Base-by-base conservation (phyloP, 92 coral and sea anemone species). In the Porites divaricata region DNA sequence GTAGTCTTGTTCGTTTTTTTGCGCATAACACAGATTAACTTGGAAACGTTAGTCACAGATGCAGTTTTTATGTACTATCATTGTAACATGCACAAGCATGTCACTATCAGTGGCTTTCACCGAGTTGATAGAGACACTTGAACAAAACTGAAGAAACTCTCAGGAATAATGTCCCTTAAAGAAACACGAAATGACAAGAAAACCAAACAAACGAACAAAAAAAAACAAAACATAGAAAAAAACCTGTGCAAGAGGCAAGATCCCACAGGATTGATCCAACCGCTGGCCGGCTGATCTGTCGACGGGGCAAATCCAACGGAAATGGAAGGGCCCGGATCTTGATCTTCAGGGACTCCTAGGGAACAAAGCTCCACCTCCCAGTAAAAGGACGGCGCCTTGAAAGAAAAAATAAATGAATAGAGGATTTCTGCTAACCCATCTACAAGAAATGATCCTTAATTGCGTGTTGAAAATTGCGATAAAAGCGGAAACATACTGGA, bases 201-300 rank as follows among this genome's bases (percentile, higher is more conserved):
- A 14, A 21, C n/a, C 70, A 65, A 4, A 22, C 20, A 17, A 28
- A 77, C 6, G 13, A 76, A 17, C 15, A 59, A 63, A 25, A 1
- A 41, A 15, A 25, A 52, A 5, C 67, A 52, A 20, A 16, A 13
- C 9, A 21, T 1, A 24, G 8, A 11, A 9, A 74, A 87, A 57
- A 85, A 95, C 98, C 96, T 92, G 93, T 96, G 99, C 19, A 96
- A 81, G 49, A 96, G 92, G 76, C 99, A 96, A 35, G 98, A 84
- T 72, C 98, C 98, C 25, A 85, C 91, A 6, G 96, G 94, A 70
- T 85, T 83, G 64, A 89, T 89, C 99, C 99, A 96, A 41, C 93
- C 90, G 58, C 90, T 91, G 25, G 87, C 91, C 10, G 84, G 78
- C 22, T 50, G 91, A 1, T 80, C 83, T 53, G 88, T 81, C 72